Conservation (phyloP, 2,797 vertebrate genomes). For the Percopsis omiscomaycus region DNA sequence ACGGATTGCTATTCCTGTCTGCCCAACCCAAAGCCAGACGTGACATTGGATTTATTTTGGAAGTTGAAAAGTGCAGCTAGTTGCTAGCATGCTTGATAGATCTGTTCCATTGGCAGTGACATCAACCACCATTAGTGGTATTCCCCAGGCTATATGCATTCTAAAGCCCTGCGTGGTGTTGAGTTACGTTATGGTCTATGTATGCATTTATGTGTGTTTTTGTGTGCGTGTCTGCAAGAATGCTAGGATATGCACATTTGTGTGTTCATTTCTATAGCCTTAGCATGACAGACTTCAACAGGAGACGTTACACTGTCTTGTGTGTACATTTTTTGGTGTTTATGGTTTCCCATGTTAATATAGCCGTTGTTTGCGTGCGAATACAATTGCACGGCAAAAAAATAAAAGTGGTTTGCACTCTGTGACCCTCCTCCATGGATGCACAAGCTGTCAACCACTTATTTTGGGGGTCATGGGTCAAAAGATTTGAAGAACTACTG, state of each 20-base stretch:
- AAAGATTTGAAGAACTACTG: too few relatives aligned
- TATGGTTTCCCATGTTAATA: too few relatives aligned
- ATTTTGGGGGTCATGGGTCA: too few relatives aligned
- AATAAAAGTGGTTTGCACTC: too few relatives aligned
- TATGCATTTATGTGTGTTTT: slow-evolving; percentile 18
- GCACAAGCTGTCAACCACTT: too few relatives aligned
- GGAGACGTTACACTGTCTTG: too few relatives aligned
- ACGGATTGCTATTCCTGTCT: slow-evolving; percentile 36
- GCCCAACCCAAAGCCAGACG: slow-evolving; percentile 28
- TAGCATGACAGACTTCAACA: too few relatives aligned
- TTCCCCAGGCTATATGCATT: slow-evolving; percentile 42
- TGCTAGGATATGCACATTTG: slow-evolving; percentile 5
- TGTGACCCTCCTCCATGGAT: too few relatives aligned
- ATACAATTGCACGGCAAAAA: too few relatives aligned
- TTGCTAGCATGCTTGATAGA: slow-evolving; percentile 12
- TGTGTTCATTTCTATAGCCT: neutral
- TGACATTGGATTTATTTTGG: slow-evolving; percentile 37
- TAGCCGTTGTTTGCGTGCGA: too few relatives aligned
- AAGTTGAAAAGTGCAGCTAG: slow-evolving; percentile 46
- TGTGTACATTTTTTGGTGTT: too few relatives aligned
- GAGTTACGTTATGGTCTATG: slow-evolving; percentile 38
- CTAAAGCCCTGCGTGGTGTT: slow-evolving; percentile 34
- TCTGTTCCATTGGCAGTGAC: slow-evolving; percentile 46
- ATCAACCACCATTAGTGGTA: slow-evolving; percentile 60
- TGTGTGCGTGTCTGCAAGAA: slow-evolving; percentile 25